These are phyloP conservation scores for Drosophila formosana DNA, from an alignment of 2,888 invertebrate species.

Conservation along the genomic window DNA sequence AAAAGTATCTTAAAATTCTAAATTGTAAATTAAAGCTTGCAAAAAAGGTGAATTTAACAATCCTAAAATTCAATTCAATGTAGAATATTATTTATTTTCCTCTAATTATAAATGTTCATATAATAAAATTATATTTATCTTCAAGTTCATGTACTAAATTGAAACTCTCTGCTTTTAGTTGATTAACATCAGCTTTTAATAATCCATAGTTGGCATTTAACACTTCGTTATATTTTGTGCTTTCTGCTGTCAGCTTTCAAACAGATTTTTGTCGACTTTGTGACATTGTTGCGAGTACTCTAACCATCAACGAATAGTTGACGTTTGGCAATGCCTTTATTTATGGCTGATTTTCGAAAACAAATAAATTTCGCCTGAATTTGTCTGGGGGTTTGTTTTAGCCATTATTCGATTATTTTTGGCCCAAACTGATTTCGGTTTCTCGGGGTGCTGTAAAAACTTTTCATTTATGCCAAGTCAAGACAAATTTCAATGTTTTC, in stretches of 20 bases:
- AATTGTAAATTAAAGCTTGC: too few relatives aligned
- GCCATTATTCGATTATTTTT: conserved; percentile 38
- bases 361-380: conserved; percentile 26
- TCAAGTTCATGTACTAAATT: too few relatives aligned
- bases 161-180: neutral
- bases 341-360: conserved; percentile 41
- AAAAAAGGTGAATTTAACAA: too few relatives aligned
- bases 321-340: conserved; percentile 38
- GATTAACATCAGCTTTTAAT: too few relatives aligned
- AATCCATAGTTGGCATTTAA: too few relatives aligned
- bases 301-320: conserved; percentile 7
- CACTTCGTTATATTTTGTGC: too few relatives aligned
- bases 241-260: too few relatives aligned
- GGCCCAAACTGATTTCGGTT: conserved; percentile 38
- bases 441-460: conserved; percentile 21
- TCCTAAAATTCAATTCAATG: too few relatives aligned
- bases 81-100: too few relatives aligned
- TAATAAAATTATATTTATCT: too few relatives aligned
- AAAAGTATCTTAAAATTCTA: too few relatives aligned
- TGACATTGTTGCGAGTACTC: conserved; percentile 15
- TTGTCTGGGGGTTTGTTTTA: conserved; percentile 23
- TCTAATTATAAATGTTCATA: too few relatives aligned
- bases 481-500: conserved; percentile 41
- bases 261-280: neutral
- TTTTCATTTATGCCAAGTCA: conserved; percentile 57